Evolutionary conservation across 2,888 invertebrate species (phyloP), one percentile per base, ranked within the genome.

Genomic region (Cataglyphis rosenhaueri): DNA sequence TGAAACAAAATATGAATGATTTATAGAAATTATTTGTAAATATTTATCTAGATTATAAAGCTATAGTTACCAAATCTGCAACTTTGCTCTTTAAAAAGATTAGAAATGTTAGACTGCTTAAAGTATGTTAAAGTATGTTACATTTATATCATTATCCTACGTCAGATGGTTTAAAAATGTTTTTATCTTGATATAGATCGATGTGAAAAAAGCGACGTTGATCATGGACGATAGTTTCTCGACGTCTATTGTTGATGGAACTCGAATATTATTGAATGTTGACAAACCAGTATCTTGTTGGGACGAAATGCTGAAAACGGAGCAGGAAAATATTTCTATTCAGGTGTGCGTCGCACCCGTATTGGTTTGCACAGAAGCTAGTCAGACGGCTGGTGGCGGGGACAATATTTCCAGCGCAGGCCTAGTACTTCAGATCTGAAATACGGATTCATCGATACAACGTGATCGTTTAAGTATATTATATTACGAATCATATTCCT

Each of bases 391-490:
- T 0, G 98, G 98, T 0, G 98, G 97, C 12, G 98, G 98, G 0
- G 98, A 98, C 93, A 98, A 98, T 92, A 97, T 98, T 86, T 98
- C 98, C 0, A 97, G 98, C n/a, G 97, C 98, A 1, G 98, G 97
- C n/a, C 95, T 98, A 21, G 97, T 96, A n/a, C 95, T 96, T 76
- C 97, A 97, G 94, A 95, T 97, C 83, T 96, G 95, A 93, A 68
- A 48, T 57, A 55, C 21, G 18, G 12, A 65, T 2, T n/a, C 29
- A 29, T 66, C 76, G 76, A 55, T 41, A 66, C 41, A 38, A 66
- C 70, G 21, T 44, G 15, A 68, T 66, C 35, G 9, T 55, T 35
- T 57, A 41, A 66, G 25, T 64, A 41, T 52, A 76, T 15, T 68
- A 55, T 68, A 29, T 57, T 41, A 66, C 66, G 35, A 75, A 65